Percentiles rank a stretch among this genome's conserved stretches.
phyloP scores from a whole-genome alignment of 2,888 invertebrate genomes.

The Rhingia rostrata region DNA sequence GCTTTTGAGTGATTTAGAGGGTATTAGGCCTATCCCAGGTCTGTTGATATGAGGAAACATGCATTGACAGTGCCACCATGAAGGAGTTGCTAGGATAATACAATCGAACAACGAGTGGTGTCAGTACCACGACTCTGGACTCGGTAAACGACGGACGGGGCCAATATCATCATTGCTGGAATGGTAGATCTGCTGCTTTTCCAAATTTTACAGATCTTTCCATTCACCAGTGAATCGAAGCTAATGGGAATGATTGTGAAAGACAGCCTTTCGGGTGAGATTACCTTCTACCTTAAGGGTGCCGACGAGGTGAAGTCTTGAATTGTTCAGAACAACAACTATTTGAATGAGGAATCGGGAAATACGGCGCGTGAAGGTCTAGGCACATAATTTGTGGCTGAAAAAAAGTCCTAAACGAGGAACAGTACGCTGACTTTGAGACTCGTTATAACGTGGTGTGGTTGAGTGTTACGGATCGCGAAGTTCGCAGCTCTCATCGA shows the following conservation, averaged over 20 bases:
- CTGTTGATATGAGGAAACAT: no score
- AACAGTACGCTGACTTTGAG: conserved; percentile 89
- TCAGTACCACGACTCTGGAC: conserved; percentile 83
- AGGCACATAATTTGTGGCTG: conserved; percentile 93
- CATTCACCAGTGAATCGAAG: conserved; percentile 95
- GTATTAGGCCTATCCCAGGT: no score
- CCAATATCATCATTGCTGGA: conserved; percentile 27
- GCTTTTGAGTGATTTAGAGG: no score
- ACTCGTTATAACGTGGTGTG: conserved; percentile 92
- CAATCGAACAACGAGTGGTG: no score
- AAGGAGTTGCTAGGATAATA: no score
- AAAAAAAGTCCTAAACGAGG: conserved; percentile 86
- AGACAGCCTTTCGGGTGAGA: conserved; percentile 91
- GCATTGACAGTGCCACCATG: no score
- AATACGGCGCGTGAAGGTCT: conserved; percentile 95
- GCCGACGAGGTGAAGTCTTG: conserved; percentile 97
- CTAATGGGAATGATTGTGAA: conserved; percentile 96
- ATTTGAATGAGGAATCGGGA: conserved; percentile 96
- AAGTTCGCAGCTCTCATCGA: conserved; percentile 94
- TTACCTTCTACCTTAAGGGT: conserved; percentile 98
- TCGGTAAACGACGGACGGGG: conserved; percentile 76
- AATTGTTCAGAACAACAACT: conserved; percentile 96
- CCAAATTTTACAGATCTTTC: conserved; percentile 90
- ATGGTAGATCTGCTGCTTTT: conserved; percentile 86
- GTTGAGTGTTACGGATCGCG: conserved; percentile 92